phyloP scores from a whole-genome alignment of 2,888 invertebrate genomes.

The Icerya purchasi region DNA sequence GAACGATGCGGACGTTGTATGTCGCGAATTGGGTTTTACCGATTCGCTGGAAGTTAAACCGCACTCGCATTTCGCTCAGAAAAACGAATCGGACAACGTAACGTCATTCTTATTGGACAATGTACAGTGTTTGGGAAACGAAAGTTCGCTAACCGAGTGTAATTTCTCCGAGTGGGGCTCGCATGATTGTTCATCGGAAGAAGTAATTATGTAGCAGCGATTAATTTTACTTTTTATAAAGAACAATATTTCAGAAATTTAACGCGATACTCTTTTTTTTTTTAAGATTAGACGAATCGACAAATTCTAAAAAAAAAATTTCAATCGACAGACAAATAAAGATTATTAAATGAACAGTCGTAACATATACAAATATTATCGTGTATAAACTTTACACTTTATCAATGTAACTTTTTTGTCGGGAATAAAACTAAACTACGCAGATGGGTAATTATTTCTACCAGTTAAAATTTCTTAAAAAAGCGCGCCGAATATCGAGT shows the following conservation, averaged over 20 bases:
- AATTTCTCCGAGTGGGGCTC: constrained; percentile 49
- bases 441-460: too few relatives aligned
- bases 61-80: constrained; percentile 15
- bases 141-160: constrained; percentile 41
- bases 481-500: too few relatives aligned
- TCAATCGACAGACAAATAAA: too few relatives aligned
- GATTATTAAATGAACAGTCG: too few relatives aligned
- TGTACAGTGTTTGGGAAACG: constrained; percentile 42
- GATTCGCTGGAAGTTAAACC: constrained; percentile 30
- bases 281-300: too few relatives aligned
- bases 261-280: too few relatives aligned
- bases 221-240: neutral
- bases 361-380: too few relatives aligned
- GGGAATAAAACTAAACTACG: too few relatives aligned
- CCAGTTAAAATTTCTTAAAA: too few relatives aligned
- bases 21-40: constrained; percentile 41
- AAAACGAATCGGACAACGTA: constrained; percentile 20
- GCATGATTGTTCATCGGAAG: constrained; percentile 43
- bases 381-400: too few relatives aligned
- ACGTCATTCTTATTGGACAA: constrained; percentile 44
- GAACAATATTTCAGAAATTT: neutral
- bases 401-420: too few relatives aligned
- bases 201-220: constrained; percentile 26
- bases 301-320: too few relatives aligned
- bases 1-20: constrained; percentile 43